Percentiles rank a stretch among this genome's conserved stretches.
These are phyloP conservation scores for Deroptyus accipitrinus DNA, from an alignment of 2,113 vertebrate genomes.

Conservation along the genomic window DNA sequence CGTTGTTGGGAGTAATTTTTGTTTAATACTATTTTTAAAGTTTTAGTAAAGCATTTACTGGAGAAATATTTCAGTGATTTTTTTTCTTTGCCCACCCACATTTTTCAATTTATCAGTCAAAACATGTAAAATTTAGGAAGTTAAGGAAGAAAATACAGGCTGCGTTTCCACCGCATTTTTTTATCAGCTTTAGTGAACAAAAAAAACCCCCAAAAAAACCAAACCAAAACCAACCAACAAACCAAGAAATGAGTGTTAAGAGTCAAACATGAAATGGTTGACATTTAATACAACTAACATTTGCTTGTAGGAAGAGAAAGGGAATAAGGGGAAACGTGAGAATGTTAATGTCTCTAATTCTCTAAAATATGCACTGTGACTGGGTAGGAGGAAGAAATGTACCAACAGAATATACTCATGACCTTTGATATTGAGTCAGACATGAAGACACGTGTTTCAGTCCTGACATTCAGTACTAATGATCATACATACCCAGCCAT, in stretches of 20 bases:
- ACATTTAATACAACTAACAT: background rate
- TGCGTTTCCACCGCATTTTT: background rate
- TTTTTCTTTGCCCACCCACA: background rate
- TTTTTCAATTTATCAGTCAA: background rate
- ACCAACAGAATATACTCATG: background rate
- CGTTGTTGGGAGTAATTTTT: background rate
- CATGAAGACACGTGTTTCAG: background rate
- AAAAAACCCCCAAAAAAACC: background rate
- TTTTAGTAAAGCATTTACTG: background rate
- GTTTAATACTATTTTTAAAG: background rate
- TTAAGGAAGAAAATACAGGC: background rate
- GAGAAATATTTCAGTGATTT: background rate
- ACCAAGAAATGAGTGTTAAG: background rate
- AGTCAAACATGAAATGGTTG: background rate
- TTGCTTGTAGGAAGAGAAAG: background rate
- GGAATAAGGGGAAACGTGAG: background rate
- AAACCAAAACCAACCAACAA: background rate
- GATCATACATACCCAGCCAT: background rate
- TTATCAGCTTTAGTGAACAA: background rate
- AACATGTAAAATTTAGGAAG: background rate
- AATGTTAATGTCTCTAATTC: background rate
- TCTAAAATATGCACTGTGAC: background rate
- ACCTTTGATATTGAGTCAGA: background rate
- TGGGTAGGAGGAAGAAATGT: background rate
- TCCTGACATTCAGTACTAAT: background rate